Conservation (phyloP, 2,888 invertebrate genomes). For the Trachelus stipa region DNA sequence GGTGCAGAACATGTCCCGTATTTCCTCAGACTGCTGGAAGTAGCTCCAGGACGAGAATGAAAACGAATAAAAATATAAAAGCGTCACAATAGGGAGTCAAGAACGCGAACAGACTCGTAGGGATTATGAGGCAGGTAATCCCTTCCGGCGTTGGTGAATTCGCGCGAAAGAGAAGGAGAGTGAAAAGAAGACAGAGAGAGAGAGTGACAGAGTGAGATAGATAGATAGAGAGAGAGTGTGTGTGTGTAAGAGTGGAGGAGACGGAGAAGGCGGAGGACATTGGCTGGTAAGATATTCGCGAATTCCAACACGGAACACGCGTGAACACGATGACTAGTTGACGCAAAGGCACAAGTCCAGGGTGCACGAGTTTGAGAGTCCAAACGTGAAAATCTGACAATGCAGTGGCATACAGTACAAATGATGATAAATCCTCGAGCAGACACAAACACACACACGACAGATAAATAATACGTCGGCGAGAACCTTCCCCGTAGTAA, state of each 20-base stretch:
- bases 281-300: not conserved
- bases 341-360: not conserved
- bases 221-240: not conserved
- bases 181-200: constrained; percentile 5
- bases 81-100: not conserved
- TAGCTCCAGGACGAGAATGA: not conserved
- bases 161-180: constrained; percentile 7
- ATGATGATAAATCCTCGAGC: not conserved
- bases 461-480: not conserved
- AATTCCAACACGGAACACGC: not conserved
- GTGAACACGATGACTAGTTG: not conserved
- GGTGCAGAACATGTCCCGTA: not conserved
- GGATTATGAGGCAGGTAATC: not conserved
- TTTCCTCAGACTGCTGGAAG: not conserved
- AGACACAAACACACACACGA: constrained; percentile 2
- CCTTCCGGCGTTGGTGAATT: not conserved
- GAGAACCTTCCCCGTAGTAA: not conserved
- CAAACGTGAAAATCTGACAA: not conserved
- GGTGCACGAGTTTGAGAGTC: not conserved
- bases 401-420: not conserved
- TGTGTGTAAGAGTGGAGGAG: not conserved
- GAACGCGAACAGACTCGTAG: constrained; percentile 1
- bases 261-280: not conserved
- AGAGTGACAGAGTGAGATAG: not conserved
- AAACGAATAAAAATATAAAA: not conserved